A percentile compares a stretch with the other conserved stretches of the same genome.
These are phyloP conservation scores for Scaptomyza reducta DNA, from an alignment of 2,888 invertebrate species.

Conservation along the genomic window DNA sequence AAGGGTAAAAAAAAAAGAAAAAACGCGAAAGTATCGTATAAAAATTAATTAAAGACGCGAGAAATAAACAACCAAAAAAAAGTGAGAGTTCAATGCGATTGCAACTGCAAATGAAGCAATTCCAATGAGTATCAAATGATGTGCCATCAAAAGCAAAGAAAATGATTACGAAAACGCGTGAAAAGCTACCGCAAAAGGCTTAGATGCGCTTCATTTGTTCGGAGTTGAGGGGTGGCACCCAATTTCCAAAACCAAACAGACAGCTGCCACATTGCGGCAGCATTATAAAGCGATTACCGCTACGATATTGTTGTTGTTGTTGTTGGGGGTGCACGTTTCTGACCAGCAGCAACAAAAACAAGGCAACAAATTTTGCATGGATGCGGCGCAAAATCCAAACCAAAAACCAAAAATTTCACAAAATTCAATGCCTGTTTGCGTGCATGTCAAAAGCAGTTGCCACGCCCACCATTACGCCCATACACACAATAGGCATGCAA, in stretches of 20 bases:
- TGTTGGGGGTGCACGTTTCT: conserved; percentile 22
- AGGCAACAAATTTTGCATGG: conserved; percentile 39
- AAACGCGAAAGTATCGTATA: conserved; percentile 33
- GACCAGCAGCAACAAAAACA: conserved; percentile 4
- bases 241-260: neutral
- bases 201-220: conserved; percentile 53
- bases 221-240: conserved; percentile 22
- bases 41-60: conserved; percentile 71
- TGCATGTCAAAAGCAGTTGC: conserved; percentile 33
- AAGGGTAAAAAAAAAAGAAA: conserved; percentile 40
- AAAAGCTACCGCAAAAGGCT: conserved; percentile 53
- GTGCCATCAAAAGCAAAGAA: conserved; percentile 35
- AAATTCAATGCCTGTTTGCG: conserved; percentile 49
- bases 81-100: conserved; percentile 72
- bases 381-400: no score
- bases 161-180: conserved; percentile 55
- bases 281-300: conserved; percentile 65
- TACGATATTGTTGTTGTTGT: conserved; percentile 43
- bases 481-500: conserved; percentile 58
- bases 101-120: conserved; percentile 66
- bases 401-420: conserved; percentile 18
- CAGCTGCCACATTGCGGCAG: conserved; percentile 64
- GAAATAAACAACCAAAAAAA: conserved; percentile 14
- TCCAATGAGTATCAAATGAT: conserved; percentile 51
- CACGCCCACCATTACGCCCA: conserved; percentile 41